Percentiles rank a stretch among this genome's conserved stretches.
phyloP scores from a whole-genome alignment of 2,797 vertebrate genomes.

The Heliangelus exortis region DNA sequence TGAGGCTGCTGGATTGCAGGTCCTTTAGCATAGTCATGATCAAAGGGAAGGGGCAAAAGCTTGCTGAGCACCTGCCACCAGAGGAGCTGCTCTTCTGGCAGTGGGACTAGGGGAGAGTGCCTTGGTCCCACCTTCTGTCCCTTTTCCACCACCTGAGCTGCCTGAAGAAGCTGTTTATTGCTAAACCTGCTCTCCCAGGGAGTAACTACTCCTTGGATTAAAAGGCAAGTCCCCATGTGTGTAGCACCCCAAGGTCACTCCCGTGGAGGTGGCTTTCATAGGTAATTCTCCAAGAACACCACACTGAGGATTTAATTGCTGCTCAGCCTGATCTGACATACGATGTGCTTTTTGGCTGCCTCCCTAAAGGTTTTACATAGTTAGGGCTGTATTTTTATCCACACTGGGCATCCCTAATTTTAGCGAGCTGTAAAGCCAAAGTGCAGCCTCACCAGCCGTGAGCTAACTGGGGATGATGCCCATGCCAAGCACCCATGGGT shows the following conservation, averaged over 20 bases:
- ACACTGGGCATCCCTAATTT: slow-evolving; percentile 39
- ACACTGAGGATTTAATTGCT: not conserved
- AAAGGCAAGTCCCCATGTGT: slow-evolving; percentile 34
- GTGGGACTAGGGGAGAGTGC: accelerated
- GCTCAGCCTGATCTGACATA: not conserved
- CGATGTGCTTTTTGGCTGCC: slow-evolving; percentile 24
- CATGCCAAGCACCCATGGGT: accelerated
- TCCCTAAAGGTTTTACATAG: slow-evolving; percentile 50
- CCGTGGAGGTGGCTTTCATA: not conserved
- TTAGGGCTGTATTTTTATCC: slow-evolving; percentile 56
- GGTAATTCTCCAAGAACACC: slow-evolving; percentile 23
- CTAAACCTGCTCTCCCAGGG: not conserved
- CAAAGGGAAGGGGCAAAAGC: not conserved
- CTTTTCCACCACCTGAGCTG: slow-evolving; percentile 12
- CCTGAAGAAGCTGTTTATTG: not conserved
- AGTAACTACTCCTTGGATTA: not conserved
- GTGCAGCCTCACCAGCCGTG: not conserved
- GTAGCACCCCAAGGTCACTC: slow-evolving; percentile 40
- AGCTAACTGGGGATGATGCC: not conserved
- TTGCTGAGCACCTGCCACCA: not conserved
- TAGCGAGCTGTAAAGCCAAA: slow-evolving; percentile 6
- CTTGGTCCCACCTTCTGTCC: not conserved
- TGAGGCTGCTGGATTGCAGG: not conserved
- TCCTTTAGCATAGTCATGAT: not conserved
- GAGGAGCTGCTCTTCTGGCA: not conserved